Evolutionary conservation across 37 sponge, comb jelly and placozoan genomes (phyloP).

Genomic region (Spongilla lacustris): DNA sequence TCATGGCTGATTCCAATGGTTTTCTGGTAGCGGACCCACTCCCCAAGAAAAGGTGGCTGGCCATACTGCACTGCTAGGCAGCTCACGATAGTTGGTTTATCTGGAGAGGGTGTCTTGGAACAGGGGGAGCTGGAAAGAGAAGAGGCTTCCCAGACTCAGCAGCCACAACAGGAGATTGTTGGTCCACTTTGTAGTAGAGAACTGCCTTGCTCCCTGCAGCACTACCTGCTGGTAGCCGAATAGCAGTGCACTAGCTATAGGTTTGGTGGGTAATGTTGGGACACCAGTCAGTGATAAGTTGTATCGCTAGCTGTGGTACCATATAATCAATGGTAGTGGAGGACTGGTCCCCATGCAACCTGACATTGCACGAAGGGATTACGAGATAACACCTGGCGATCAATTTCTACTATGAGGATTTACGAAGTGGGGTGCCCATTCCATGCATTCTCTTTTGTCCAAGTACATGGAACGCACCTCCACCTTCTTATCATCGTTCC

Average conservation of each 20-base stretch:
- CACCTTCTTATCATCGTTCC: not conserved
- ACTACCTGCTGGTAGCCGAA: constrained; percentile 1
- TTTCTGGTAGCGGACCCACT: constrained; percentile 9
- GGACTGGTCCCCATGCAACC: not conserved
- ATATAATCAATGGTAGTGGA: not conserved
- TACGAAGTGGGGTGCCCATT: not conserved
- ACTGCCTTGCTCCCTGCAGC: not conserved
- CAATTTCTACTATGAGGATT: constrained; percentile 7
- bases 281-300: not conserved
- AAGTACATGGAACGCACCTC: constrained; percentile 8
- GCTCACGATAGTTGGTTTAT: not conserved
- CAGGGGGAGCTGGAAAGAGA: not conserved
- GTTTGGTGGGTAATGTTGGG: not conserved
- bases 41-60: not conserved
- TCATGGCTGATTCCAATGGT: constrained; percentile 11
- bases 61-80: constrained; percentile 11
- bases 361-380: not conserved
- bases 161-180: not conserved
- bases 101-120: too few species aligned
- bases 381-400: not conserved
- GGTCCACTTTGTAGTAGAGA: not conserved
- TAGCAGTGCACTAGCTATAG: not conserved
- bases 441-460: not conserved
- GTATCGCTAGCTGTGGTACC: not conserved
- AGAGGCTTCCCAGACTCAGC: constrained; percentile 8